Evolutionary conservation across 1,140 invertebrate genomes (phyloP), one percentile per base, ranked within the genome.

Genomic region (Lasaia peninsularis): DNA sequence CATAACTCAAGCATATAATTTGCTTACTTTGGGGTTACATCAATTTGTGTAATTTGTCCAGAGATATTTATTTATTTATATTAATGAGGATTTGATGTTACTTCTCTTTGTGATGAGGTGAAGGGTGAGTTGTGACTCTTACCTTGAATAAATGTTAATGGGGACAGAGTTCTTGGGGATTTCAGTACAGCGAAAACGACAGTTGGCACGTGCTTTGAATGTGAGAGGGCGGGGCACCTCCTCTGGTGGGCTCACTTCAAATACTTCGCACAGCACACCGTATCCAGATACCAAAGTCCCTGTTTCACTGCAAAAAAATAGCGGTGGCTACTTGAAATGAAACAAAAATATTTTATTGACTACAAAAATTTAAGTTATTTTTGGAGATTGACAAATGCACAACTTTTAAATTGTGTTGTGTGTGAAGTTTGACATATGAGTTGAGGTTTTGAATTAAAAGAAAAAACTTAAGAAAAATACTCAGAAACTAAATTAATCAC

Each of bases 251-350:
- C 7, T 56, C 54, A 67, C 74, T 71, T 84, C 84, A 52, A 74
- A 70, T 53, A 89, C 78, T 72, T 88, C 86, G 69, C 88, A 89
- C 56, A 89, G 58, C 55, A 82, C 84, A n/a, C 86, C 86, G 58
- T 82, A 87, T 1, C 78, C 75, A 6, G 76, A 80, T 35, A 79
- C 60, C 51, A 60, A 34, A 7, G 53, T 52, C 12, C 75, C 74
- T 7, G 48, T 67, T 60, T 80, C 78, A 52, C 82, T 83, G 56
- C 9, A 53, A 20, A 56, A 58, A 58, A 37, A 11, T 52, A 10
- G 9, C 14, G 34, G 9, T 35, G 14, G 7, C 11, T 35, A 12
- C n/a, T 5, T 11, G 10, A 34, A 1, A 33, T n/a, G n/a, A n/a
- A n/a, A n/a, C n/a, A n/a, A n/a, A n/a, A n/a, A n/a, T n/a, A n/a